A percentile compares a stretch with the other conserved stretches of the same genome.
Conservation (phyloP, 2,113 vertebrate species). For the Pseudopodoces humilis region DNA sequence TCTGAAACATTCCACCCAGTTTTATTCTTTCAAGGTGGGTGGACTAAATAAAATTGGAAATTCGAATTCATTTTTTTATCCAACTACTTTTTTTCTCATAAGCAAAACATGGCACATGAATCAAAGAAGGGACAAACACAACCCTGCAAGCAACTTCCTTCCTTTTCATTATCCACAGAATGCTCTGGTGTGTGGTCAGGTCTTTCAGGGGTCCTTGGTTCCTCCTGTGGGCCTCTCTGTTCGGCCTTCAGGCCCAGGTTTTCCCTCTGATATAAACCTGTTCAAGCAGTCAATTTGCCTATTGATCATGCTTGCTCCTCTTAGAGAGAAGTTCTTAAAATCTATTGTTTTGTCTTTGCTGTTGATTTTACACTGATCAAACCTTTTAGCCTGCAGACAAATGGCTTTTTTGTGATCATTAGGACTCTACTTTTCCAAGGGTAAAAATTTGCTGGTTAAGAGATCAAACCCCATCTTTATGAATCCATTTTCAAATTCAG, state of each 20-base stretch:
- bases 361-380: not conserved
- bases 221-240: not conserved
- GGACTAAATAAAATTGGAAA: not conserved
- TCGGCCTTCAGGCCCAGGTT: not conserved
- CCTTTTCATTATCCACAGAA: not conserved
- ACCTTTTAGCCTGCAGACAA: conserved; percentile 4
- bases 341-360: not conserved
- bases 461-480: not conserved
- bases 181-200: not conserved
- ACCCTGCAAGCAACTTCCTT: not conserved
- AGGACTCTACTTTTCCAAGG: not conserved
- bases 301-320: not conserved
- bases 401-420: not conserved
- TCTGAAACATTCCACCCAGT: not conserved
- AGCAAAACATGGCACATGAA: not conserved
- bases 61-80: not conserved
- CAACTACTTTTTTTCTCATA: not conserved
- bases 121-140: not conserved
- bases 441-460: not conserved
- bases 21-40: not conserved
- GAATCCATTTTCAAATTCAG: not conserved
- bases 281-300: not conserved
- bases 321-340: not conserved
- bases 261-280: not conserved
- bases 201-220: not conserved